Base-by-base conservation (phyloP, 2,797 vertebrate genomes). In the Intellagama lesueurii region DNA sequence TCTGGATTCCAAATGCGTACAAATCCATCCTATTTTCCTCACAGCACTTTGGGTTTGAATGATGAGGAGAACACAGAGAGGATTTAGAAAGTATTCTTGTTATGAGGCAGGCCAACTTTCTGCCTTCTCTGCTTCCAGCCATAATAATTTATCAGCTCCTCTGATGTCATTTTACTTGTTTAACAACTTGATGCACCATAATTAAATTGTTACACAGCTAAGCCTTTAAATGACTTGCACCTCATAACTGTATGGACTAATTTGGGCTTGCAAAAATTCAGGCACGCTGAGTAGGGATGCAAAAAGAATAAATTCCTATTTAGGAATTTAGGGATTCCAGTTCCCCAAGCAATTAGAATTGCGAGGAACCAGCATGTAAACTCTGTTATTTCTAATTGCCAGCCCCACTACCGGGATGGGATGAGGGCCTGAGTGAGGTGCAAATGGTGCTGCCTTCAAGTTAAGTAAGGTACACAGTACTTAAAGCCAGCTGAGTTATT, bases 1-100 rank as follows among this genome's bases (percentile, higher is more conserved):
- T 89, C 35, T 77, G 66, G 52, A 80, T 91, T 91, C 35, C 88
- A 92, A 85, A 92, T 88, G 83, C 89, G 79, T 84, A 73, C 78
- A 79, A 90, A 90, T 72, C 73, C 44, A 92, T 90, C 83, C 70
- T 70, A 64, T 86, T 90, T 92, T 40, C 78, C 44, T 30, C 40
- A 28, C 75, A 83, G 35, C 68, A 85, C 69, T 93, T 85, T 72
- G 79, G 86, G 77, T 64, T 73, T 68, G 66, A 85, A 8, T 85
- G 91, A 85, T 16, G 49, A 64, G 78, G 24, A 28, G 49, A 86
- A 87, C 28, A 69, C 47, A 87, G 30, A 32, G 47, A 79, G 76
- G n/a, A 77, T 77, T 89, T 86, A 49, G 92, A 94, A 87, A 86
- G 24, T 49, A 82, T 82, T 91, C 12, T 73, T 11, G 80, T 56